phyloP scores from a whole-genome alignment of 2,797 vertebrate genomes.

The Sarcoramphus papa region DNA sequence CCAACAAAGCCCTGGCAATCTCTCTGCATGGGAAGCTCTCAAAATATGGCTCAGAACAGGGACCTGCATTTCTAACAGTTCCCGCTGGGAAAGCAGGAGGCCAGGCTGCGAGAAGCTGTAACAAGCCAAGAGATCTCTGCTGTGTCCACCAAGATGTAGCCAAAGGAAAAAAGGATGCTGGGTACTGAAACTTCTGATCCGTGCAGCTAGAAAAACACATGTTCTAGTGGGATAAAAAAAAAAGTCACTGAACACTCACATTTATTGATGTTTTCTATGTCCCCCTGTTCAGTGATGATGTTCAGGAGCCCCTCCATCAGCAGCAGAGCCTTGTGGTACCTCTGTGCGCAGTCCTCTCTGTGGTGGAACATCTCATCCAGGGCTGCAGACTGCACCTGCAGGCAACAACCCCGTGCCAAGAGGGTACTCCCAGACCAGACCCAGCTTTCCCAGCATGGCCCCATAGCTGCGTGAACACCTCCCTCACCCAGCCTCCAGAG shows the following conservation, averaged over 20 bases:
- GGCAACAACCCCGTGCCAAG: not conserved
- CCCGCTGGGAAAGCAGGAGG: not conserved
- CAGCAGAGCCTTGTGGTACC: slow-evolving; percentile 92
- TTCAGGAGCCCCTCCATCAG: slow-evolving; percentile 92
- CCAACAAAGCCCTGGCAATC: not conserved
- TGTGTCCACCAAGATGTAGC: not conserved
- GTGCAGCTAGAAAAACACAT: not conserved
- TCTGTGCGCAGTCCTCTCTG: slow-evolving; percentile 83
- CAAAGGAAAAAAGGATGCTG: not conserved
- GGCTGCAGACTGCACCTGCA: slow-evolving; percentile 91
- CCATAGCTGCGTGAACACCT: rapidly evolving
- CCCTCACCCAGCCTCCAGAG: not conserved
- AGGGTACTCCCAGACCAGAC: not conserved
- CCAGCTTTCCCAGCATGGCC: not conserved
- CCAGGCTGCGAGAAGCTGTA: not conserved
- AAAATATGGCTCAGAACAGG: not conserved
- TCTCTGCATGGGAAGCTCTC: not conserved
- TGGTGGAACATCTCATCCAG: slow-evolving; percentile 97
- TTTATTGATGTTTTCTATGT: slow-evolving; percentile 87
- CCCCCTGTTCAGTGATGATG: slow-evolving; percentile 84
- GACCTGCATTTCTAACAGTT: not conserved
- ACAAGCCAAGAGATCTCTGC: not conserved
- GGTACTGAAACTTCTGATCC: not conserved
- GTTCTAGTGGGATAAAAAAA: not conserved
- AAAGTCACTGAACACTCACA: slow-evolving; percentile 73